These are phyloP conservation scores for Pseudococcus jackbeardsleyi DNA, from an alignment of 2,888 invertebrate genomes.

Conservation along the genomic window DNA sequence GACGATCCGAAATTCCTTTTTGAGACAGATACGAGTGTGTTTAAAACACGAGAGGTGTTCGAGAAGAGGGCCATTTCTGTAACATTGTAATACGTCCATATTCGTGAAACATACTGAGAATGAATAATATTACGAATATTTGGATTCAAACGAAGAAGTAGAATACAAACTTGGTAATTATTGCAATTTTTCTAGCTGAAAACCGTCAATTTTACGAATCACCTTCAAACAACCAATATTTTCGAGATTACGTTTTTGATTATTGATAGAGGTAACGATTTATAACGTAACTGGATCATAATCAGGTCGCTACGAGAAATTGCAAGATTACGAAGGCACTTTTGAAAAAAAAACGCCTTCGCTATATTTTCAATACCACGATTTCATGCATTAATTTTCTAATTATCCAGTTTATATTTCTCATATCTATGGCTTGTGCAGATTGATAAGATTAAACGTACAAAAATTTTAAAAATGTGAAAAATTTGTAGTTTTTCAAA, in stretches of 20 bases:
- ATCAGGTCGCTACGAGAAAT: background rate
- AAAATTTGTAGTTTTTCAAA: too few relatives aligned
- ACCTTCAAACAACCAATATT: background rate
- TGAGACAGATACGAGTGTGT: background rate
- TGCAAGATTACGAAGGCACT: background rate
- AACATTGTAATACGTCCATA: background rate
- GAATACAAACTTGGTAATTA: background rate
- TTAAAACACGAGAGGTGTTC: slow-evolving; percentile 1
- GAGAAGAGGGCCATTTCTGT: slow-evolving; percentile 27
- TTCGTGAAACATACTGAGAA: background rate
- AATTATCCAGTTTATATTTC: too few relatives aligned
- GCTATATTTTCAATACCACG: too few relatives aligned
- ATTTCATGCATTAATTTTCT: too few relatives aligned
- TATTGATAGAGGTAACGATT: background rate
- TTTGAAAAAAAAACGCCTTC: background rate
- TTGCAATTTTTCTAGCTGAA: background rate
- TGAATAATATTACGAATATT: background rate
- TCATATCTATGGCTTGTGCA: too few relatives aligned
- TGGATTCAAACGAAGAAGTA: background rate
- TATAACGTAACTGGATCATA: background rate
- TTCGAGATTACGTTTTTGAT: background rate
- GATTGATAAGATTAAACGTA: too few relatives aligned
- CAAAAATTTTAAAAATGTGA: too few relatives aligned
- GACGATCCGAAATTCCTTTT: slow-evolving; percentile 80
- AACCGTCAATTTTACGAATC: background rate